Percentiles rank a stretch among this genome's conserved stretches.
Evolutionary conservation across 1,140 invertebrate species (phyloP).

Genomic region (Tetramorium alpestre): DNA sequence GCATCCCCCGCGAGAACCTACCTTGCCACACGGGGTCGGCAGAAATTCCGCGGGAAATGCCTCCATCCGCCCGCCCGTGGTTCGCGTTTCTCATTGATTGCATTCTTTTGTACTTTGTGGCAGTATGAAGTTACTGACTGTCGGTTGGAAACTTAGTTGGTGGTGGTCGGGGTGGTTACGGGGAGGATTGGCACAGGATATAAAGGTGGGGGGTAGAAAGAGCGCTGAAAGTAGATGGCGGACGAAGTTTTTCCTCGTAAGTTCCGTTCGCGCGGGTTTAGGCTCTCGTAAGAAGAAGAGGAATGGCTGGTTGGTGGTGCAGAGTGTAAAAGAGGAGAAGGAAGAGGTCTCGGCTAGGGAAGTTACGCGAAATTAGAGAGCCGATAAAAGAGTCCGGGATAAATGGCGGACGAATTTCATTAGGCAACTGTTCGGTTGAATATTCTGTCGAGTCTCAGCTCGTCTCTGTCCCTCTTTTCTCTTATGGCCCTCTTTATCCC

Average conservation of each 20-base stretch:
- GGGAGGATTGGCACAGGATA: constrained; percentile 25
- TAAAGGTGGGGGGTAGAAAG: neutral
- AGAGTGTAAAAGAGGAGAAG: neutral
- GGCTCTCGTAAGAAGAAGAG: constrained; percentile 10
- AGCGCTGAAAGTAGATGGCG: constrained; percentile 25
- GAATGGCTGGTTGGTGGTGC: neutral
- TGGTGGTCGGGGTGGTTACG: neutral
- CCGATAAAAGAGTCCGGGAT: constrained; percentile 59
- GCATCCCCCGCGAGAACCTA: neutral
- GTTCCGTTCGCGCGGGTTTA: constrained; percentile 45
- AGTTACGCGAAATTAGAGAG: constrained; percentile 65
- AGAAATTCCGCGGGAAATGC: constrained; percentile 64
- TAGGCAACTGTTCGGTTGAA: constrained; percentile 50
- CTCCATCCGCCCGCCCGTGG: constrained; percentile 37
- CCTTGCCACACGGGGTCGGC: constrained; percentile 28
- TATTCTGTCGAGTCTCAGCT: constrained; percentile 44
- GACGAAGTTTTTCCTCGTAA: constrained; percentile 65
- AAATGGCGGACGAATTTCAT: constrained; percentile 65
- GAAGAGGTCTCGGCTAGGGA: constrained; percentile 16
- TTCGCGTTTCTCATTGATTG: constrained; percentile 68
- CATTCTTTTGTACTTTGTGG: constrained; percentile 68
- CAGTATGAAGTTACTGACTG: constrained; percentile 65
- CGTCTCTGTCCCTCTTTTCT: neutral
- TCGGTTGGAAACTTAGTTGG: constrained; percentile 57
- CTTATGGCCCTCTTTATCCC: neutral